A percentile compares a stretch with the other conserved stretches of the same genome.
Evolutionary conservation across 2,888 invertebrate species (phyloP).

Genomic region (Empis livida): DNA sequence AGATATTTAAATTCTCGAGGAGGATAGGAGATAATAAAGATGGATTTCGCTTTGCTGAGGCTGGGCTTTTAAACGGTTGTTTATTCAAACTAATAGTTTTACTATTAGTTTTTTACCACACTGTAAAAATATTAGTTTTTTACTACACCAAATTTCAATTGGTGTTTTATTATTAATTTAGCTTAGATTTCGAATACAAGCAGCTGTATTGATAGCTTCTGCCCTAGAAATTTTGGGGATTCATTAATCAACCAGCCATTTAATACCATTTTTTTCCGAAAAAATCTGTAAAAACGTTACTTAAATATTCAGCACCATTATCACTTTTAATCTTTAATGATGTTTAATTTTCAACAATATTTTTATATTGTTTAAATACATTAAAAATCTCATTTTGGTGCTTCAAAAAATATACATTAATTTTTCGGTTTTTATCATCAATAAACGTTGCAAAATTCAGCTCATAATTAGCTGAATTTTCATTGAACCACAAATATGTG

Average conservation of each 20-base stretch:
- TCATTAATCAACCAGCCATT: constrained; percentile 4
- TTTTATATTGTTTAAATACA: not conserved
- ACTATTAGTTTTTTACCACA: too few relatives aligned
- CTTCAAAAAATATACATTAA: not conserved
- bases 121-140: not conserved
- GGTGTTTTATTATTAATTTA: not conserved
- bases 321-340: constrained; percentile 11
- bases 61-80: too few relatives aligned
- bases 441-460: too few relatives aligned
- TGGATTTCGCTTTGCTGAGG: too few relatives aligned
- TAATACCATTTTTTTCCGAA: constrained; percentile 10
- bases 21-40: too few relatives aligned
- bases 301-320: constrained; percentile 10
- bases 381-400: not conserved
- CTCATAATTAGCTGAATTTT: constrained; percentile 10
- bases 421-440: not conserved
- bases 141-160: not conserved
- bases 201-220: not conserved
- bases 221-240: not conserved
- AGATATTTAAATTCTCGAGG: too few relatives aligned
- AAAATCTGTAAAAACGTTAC: constrained; percentile 6
- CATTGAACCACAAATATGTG: constrained; percentile 13
- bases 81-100: not conserved
- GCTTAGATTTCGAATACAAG: not conserved
- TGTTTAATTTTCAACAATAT: not conserved